Base-by-base conservation (phyloP, 2,113 vertebrate genomes). In the Dasyurus viverrinus region DNA sequence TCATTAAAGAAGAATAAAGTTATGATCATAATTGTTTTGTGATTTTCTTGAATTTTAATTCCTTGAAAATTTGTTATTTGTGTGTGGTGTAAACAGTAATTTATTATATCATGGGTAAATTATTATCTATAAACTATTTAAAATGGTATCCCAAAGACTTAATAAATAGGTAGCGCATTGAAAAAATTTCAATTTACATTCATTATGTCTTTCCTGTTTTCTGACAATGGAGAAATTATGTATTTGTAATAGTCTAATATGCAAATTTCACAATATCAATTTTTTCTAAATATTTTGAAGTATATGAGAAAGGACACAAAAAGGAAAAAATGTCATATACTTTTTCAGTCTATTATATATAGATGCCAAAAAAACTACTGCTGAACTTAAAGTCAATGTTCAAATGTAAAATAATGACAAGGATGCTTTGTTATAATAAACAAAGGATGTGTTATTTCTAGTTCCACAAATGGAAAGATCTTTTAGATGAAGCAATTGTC, bases 401-500 rank as follows among this genome's bases (percentile, higher is more conserved):
- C 60, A 92, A 92, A 60, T 42, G 1, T 30, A 50, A 84, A 53
- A 54, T 93, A 91, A 95, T 92, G 48, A 54, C 52, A 84, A 97
- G 91, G 91, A 48, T 89, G 54, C 89, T 57, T 92, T 89, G 54
- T 2, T 94, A 91, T 14, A 93, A 47, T 54, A 93, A 95, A 92
- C 89, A 94, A 94, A 95, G 14, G 90, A 3, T n/a, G 90, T 2
- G 94, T 54, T 54, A 89, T 52, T 94, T 57, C 92, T 19, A 91
- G 89, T 89, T 24, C 8, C 50, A 89, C 95, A 47, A 93, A 46
- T 55, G 93, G 68, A 96, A 53, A 91, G 9, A 60, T 50, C 55
- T n/a, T 48, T 36, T 14, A 50, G 47, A 48, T 27, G 27, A 92
- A 97, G 97, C 91, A 96, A 89, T 91, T 25, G 53, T 57, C 91